Evolutionary conservation across 2,888 invertebrate genomes (phyloP).

Genomic region (Notodonta dromedarius): DNA sequence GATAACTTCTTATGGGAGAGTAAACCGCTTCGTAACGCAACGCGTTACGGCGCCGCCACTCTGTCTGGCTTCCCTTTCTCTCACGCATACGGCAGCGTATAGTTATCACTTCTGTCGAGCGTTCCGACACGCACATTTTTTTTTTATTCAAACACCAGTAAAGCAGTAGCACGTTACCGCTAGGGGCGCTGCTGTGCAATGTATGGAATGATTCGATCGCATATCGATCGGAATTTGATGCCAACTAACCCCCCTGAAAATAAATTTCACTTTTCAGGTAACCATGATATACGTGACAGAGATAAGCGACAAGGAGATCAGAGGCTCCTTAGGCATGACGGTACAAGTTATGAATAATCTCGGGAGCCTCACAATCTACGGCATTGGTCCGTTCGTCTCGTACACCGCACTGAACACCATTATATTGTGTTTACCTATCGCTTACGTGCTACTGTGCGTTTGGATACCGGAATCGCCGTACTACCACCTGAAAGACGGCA

Average conservation of each 20-base stretch:
- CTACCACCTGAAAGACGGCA: constrained; percentile 81
- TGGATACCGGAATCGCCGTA: constrained; percentile 87
- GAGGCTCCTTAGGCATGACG: constrained; percentile 77
- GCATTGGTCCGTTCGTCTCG: constrained; percentile 77
- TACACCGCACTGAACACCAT: constrained; percentile 73
- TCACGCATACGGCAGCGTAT: too few species aligned
- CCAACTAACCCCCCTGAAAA: neutral
- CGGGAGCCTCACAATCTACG: constrained; percentile 72
- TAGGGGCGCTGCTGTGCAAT: too few species aligned
- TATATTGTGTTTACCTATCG: constrained; percentile 72
- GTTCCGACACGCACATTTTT: too few species aligned
- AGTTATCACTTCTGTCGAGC: too few species aligned
- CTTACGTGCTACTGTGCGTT: constrained; percentile 74
- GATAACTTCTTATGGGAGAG: too few species aligned
- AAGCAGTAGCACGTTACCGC: too few species aligned
- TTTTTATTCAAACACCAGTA: too few species aligned
- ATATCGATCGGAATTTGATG: too few species aligned
- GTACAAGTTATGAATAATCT: constrained; percentile 78
- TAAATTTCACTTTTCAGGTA: constrained; percentile 72
- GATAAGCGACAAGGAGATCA: constrained; percentile 79
- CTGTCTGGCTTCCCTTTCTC: too few species aligned
- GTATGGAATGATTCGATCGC: too few species aligned
- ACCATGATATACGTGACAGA: constrained; percentile 81
- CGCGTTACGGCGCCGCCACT: too few species aligned
- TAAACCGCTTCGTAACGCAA: too few species aligned